Evolutionary conservation across 1,140 invertebrate genomes (phyloP), one percentile per base, ranked within the genome.

Genomic region (Calycopis cecrops): DNA sequence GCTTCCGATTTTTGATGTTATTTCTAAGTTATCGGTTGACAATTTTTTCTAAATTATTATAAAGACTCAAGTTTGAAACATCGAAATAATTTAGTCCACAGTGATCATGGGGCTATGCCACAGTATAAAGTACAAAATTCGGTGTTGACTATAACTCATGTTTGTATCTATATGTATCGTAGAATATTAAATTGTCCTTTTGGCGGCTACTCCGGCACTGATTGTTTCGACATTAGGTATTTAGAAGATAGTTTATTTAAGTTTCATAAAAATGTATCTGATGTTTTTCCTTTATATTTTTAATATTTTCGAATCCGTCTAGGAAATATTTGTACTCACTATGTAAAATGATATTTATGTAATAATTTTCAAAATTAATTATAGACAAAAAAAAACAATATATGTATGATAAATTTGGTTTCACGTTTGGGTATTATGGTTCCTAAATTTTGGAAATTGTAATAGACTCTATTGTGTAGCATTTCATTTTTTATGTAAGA

Each of bases 371-470:
- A 79, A 86, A 86, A 85, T 85, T 85, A 75, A 79, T 75, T 82
- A 79, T 81, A 78, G 76, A 79, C 67, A 72, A 79, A 28, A 28
- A n/a, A 28, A 71, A 76, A 75, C 74, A 73, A 70, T 76, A 76
- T 80, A 85, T 82, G 73, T 80, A 82, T 73, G 72, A 76, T 69
- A 73, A 76, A 73, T 83, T 86, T 58, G 76, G 83, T 85, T 85
- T 73, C 79, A 79, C 78, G 78, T 86, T 85, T 85, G 78, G 84
- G 84, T 87, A 84, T 87, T 85, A 87, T 85, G 84, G 84, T 87
- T 87, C 84, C 84, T 87, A 87, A 87, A 87, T 87, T 86, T 85
- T 87, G 81, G 80, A 87, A 85, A 87, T 84, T 87, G 80, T 85
- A 87, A 84, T 87, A 85, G 80, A 83, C 75, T 86, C 83, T 86